Percentiles rank a stretch among this genome's conserved stretches.
These are phyloP conservation scores for Magallana angulata DNA, from an alignment of 1,140 invertebrate genomes.

Conservation along the genomic window DNA sequence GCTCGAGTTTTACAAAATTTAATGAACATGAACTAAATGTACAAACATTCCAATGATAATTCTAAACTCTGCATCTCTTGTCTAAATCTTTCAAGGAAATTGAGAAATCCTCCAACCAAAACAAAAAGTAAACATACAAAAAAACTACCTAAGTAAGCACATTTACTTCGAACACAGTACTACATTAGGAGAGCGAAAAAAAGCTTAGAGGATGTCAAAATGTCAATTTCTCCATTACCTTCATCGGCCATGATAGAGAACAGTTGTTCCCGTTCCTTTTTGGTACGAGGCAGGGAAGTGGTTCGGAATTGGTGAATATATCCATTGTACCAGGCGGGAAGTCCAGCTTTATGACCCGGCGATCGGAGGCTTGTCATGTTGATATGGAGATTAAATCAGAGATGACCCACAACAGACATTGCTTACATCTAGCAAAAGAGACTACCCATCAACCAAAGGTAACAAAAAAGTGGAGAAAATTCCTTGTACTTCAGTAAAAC, in stretches of 20 bases:
- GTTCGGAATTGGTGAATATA: slow-evolving; percentile 48
- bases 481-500: not conserved
- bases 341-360: slow-evolving; percentile 15
- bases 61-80: too few relatives aligned
- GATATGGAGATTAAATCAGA: not conserved
- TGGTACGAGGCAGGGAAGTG: slow-evolving; percentile 43
- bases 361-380: not conserved
- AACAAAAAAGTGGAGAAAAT: not conserved
- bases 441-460: not conserved
- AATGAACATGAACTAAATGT: too few relatives aligned
- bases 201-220: not conserved
- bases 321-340: slow-evolving; percentile 47
- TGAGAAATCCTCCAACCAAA: too few relatives aligned
- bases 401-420: too few relatives aligned
- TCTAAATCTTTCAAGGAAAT: too few relatives aligned
- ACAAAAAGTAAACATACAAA: too few relatives aligned
- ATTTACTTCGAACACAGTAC: too few relatives aligned
- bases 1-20: too few relatives aligned
- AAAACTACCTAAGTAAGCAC: too few relatives aligned
- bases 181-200: too few relatives aligned
- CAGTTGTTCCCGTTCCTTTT: slow-evolving; percentile 40
- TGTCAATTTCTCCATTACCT: slow-evolving; percentile 11
- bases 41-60: too few relatives aligned
- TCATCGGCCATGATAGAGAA: not conserved
- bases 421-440: not conserved